Conservation (phyloP, 2,113 vertebrate genomes). For the Jacana jacana region DNA sequence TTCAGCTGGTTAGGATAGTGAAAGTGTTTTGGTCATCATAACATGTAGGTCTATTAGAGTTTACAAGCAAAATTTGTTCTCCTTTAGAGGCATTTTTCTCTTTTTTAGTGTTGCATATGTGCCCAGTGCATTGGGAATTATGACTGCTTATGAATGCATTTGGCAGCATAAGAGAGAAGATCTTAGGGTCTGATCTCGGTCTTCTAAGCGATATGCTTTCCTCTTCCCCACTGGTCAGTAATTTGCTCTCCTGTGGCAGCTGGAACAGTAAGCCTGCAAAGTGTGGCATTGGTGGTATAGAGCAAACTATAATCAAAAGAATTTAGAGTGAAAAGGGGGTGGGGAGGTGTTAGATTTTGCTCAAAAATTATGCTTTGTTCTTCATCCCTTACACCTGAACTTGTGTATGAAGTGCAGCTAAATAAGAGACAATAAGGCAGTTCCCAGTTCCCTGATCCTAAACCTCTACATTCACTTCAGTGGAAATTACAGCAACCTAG, state of each 20-base stretch:
- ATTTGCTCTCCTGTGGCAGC: neutral
- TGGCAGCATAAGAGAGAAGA: neutral
- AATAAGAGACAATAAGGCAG: neutral
- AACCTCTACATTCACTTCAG: rapidly evolving
- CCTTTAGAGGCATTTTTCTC: neutral
- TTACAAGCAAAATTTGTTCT: neutral
- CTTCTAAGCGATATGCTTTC: neutral
- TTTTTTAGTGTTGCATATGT: neutral
- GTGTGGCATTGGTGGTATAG: neutral
- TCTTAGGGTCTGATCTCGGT: neutral
- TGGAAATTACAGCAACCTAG: neutral
- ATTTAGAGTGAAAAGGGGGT: neutral
- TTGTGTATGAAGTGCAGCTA: neutral
- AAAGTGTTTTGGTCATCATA: neutral
- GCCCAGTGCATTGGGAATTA: neutral
- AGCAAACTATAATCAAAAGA: neutral
- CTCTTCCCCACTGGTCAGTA: neutral
- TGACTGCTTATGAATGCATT: neutral
- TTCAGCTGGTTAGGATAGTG: neutral
- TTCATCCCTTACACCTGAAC: neutral
- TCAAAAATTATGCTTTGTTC: neutral
- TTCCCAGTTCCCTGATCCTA: neutral
- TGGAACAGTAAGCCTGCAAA: neutral
- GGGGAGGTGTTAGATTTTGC: no score
- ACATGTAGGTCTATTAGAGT: neutral